A percentile compares a stretch with the other conserved stretches of the same genome.
These are phyloP conservation scores for Harpegnathos saltator DNA, from an alignment of 1,140 invertebrate species.

Conservation along the genomic window DNA sequence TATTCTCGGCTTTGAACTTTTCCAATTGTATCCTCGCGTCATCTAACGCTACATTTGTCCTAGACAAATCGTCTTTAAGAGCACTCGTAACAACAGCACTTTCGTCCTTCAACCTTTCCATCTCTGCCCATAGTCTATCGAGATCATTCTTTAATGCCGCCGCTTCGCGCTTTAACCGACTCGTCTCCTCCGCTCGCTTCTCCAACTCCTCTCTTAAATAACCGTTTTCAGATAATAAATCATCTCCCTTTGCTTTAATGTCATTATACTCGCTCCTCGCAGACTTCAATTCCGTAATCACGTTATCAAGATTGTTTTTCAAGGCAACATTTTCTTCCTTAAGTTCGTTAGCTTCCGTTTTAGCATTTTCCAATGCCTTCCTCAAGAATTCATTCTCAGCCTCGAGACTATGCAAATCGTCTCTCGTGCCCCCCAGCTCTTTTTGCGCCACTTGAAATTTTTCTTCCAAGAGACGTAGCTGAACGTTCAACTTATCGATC, in stretches of 20 bases:
- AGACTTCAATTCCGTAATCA: slow-evolving; percentile 45
- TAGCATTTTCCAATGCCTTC: slow-evolving; percentile 45
- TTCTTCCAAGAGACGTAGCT: slow-evolving; percentile 33
- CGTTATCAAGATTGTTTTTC: slow-evolving; percentile 56
- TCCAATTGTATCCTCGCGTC: slow-evolving; percentile 52
- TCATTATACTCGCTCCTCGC: slow-evolving; percentile 16
- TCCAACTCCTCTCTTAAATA: slow-evolving; percentile 37
- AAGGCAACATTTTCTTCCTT: slow-evolving; percentile 44
- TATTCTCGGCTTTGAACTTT: slow-evolving; percentile 53
- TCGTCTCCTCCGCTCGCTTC: background rate
- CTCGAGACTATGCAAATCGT: slow-evolving; percentile 47
- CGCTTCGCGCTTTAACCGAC: slow-evolving; percentile 51
- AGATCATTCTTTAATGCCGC: slow-evolving; percentile 39
- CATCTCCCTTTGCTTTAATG: slow-evolving; percentile 35
- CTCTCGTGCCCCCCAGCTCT: slow-evolving; percentile 19
- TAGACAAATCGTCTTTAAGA: slow-evolving; percentile 35
- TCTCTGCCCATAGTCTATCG: slow-evolving; percentile 52
- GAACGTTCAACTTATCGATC: slow-evolving; percentile 39
- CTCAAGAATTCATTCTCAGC: slow-evolving; percentile 52
- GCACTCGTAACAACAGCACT: slow-evolving; percentile 18
- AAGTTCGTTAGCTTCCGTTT: slow-evolving; percentile 52
- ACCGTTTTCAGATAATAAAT: slow-evolving; percentile 41
- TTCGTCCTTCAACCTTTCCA: slow-evolving; percentile 57
- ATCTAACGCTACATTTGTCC: slow-evolving; percentile 52
- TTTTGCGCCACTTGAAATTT: slow-evolving; percentile 58